Percentiles rank a stretch among this genome's conserved stretches.
These are phyloP conservation scores for Mimumesa dahlbomi DNA, from an alignment of 2,888 invertebrate genomes.

Conservation along the genomic window DNA sequence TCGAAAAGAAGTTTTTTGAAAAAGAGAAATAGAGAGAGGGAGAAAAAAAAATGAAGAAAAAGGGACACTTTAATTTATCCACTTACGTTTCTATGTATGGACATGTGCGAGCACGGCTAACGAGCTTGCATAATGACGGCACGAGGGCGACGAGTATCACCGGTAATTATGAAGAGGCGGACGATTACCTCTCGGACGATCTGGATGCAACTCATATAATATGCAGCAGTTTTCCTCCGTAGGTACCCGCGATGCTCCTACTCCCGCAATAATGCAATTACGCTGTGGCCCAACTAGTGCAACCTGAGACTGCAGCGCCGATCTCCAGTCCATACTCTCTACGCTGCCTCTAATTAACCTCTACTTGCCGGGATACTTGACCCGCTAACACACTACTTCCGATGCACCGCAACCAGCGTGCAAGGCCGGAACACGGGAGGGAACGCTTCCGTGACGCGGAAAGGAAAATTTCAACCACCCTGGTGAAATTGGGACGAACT, in stretches of 20 bases:
- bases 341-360: slow-evolving; percentile 52
- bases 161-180: slow-evolving; percentile 55
- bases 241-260: slow-evolving; percentile 11
- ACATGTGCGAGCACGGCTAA: slow-evolving; percentile 46
- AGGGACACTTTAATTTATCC: slow-evolving; percentile 5
- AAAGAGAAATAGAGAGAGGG: no score
- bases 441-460: not conserved
- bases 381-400: slow-evolving; percentile 55
- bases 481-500: no score
- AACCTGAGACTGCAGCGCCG: slow-evolving; percentile 17
- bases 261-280: slow-evolving; percentile 47
- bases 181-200: slow-evolving; percentile 47
- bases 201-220: slow-evolving; percentile 20
- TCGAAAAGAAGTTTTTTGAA: no score
- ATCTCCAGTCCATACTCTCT: slow-evolving; percentile 17
- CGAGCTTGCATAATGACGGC: slow-evolving; percentile 57
- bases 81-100: slow-evolving; percentile 8
- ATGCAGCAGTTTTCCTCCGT: slow-evolving; percentile 20
- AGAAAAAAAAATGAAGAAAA: not conserved
- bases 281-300: slow-evolving; percentile 20
- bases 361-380: slow-evolving; percentile 53
- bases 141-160: slow-evolving; percentile 32
- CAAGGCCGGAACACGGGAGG: not conserved
- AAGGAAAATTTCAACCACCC: no score
- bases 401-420: slow-evolving; percentile 20